Base-by-base conservation (phyloP, 2,797 vertebrate species). In the Channa striata region DNA sequence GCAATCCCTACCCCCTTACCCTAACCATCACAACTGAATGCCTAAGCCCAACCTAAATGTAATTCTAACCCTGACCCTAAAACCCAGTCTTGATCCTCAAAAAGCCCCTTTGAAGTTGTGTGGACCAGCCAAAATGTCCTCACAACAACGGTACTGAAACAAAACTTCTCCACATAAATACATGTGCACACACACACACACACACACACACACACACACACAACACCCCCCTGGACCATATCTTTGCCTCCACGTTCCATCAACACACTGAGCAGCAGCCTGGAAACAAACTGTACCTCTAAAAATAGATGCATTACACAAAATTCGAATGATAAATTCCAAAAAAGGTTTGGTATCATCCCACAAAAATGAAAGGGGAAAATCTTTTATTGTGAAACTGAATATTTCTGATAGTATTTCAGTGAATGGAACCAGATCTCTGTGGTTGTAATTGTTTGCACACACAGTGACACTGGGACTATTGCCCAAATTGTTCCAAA, bases 251-350 rank as follows among this genome's bases (percentile, higher is more conserved):
- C 43, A 14, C 57, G 59, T 61, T 53, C 62, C 70, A 59, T 75
- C 72, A 66, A 67, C 68, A 52, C 42, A 0, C 74, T 92, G 86
- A 92, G 65, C 77, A 51, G 44, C 19, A 0, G 68, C 43, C 69
- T 59, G 82, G 59, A 81, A 76, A 83, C 58, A 74, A 52, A 51
- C 60, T 8, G 19, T 11, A 11, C 33, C 36, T 60, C 77, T 87
- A 87, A 87, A 91, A 90, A 91, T 90, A 93, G 88, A 81, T 42
- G 47, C 70, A 76, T 86, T 85, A 65, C 75, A 58, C 61, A 72
- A 72, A 88, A 87, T 91, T 78, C 89, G 87, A 88, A 80, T 61
- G 64, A 90, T 75, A 58, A 82, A 66, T 78, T 60, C 66, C 74
- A 36, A 61, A 77, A 78, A 69, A 67, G 37, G 37, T 61, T 74